Base-by-base conservation (phyloP, 1,140 invertebrate species). In the Ectropis grisescens region DNA sequence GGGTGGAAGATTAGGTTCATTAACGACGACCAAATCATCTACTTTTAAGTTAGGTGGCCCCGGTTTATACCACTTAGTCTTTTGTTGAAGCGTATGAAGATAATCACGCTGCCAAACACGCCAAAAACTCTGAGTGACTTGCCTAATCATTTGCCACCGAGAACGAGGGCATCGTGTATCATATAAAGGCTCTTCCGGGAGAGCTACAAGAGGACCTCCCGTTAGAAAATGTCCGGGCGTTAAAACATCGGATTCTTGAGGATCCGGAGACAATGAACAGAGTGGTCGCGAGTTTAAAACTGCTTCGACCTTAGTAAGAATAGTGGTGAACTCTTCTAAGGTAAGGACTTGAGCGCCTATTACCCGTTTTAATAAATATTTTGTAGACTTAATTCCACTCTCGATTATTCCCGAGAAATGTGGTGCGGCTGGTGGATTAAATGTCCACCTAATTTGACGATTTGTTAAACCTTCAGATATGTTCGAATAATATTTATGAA, bases 211-310 rank as follows among this genome's bases (percentile, higher is more conserved):
- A 47, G 59, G 41, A 13, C 40, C 27, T 11, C 47, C 45, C 3
- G 45, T 49, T 13, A 72, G 36, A 40, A 76, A 71, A 47, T 78
- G 69, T 3, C 50, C 44, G 8, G 71, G 62, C 5, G 58, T 70
- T 7, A 72, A 12, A 0, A 48, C 36, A 15, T 22, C n/a, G 25
- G 47, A 29, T 30, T 71, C 59, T 12, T 51, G 42, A 2, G 58
- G 50, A 15, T 51, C 47, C 15, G 37, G 29, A 16, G 35, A 34
- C 4, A 57, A 9, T 14, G 47, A 37, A 15, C 36, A 45, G 14
- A 72, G 39, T 7, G 68, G 65, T 6, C 65, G 29, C 1, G 54
- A 62, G 33, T 78, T 80, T 30, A 80, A 28, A 24, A 52, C 28
- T 9, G 53, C 52, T 41, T 72, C 66, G 16, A 71, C 49, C 38